These are phyloP conservation scores for Glossophaga mutica DNA, from an alignment of 2,797 vertebrate genomes.

Conservation along the genomic window DNA sequence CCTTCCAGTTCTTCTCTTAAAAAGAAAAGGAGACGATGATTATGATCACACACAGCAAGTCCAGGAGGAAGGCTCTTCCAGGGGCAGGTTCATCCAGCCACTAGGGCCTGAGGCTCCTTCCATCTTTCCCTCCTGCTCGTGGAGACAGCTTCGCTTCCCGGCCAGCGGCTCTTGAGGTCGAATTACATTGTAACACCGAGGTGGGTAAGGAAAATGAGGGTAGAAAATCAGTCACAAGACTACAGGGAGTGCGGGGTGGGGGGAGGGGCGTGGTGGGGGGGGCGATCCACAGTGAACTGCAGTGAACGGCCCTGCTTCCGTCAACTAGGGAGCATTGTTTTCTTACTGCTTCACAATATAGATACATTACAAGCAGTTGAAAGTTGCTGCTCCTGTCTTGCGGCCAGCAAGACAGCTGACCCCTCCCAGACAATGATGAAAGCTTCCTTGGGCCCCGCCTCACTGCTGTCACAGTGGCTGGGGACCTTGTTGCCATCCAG, in stretches of 20 bases:
- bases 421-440: rapidly evolving
- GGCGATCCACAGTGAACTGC: neutral
- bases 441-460: neutral
- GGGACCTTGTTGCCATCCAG: neutral
- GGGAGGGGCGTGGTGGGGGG: neutral
- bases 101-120: neutral
- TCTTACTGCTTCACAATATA: neutral
- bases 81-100: too few relatives aligned
- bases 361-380: neutral
- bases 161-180: neutral
- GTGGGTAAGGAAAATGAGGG: neutral
- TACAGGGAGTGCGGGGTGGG: neutral
- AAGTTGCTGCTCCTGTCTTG: neutral
- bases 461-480: neutral
- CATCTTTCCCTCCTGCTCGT: neutral
- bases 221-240: neutral
- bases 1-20: neutral
- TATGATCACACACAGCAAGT: neutral
- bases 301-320: neutral
- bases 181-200: neutral
- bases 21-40: neutral
- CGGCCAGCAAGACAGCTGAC: neutral
- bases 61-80: neutral
- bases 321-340: too few relatives aligned
- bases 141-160: neutral